Evolutionary conservation across 1,140 invertebrate species (phyloP), one percentile per base, ranked within the genome.

Genomic region (Trichogramma pretiosum): DNA sequence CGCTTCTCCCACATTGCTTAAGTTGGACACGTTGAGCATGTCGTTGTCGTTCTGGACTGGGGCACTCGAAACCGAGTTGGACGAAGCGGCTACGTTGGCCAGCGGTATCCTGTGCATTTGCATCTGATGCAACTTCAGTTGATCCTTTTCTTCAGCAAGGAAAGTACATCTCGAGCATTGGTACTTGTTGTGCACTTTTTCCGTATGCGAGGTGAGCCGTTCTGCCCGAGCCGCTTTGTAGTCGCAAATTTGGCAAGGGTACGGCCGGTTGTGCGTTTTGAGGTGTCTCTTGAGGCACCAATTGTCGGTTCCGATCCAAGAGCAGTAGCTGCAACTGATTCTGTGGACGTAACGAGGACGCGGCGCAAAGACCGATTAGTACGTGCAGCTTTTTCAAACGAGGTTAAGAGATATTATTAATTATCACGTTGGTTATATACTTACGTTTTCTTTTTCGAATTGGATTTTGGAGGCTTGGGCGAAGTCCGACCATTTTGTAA

Each of bases 281-380:
- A 93, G 74, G 65, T 93, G 90, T 8, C 89, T 76, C 67, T 93
- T 92, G 40, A 93, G 70, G 56, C 89, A 91, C 90, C 89, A 93
- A 61, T 91, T 91, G 68, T 93, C 89, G n/a, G 87, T 87, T 0
- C 89, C 89, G 14, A 83, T 85, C 89, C 89, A 93, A 3, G 88
- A 77, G 65, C 89, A 93, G 61, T 89, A 91, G 56, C 84, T 84
- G 67, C 89, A 92, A 37, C 80, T 80, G 67, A 87, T 92, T 56
- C 84, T 65, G 23, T 5, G 24, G 26, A n/a, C n/a, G n/a, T n/a
- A n/a, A n/a, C n/a, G n/a, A n/a, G n/a, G n/a, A n/a, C n/a, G n/a
- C n/a, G n/a, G n/a, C n/a, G n/a, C n/a, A n/a, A n/a, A n/a, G n/a
- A n/a, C n/a, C n/a, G n/a, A n/a, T n/a, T n/a, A n/a, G n/a, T n/a